Percentiles rank a stretch among this genome's conserved stretches.
Evolutionary conservation across 2,113 vertebrate species (phyloP).

Genomic region (Plectropomus leopardus): DNA sequence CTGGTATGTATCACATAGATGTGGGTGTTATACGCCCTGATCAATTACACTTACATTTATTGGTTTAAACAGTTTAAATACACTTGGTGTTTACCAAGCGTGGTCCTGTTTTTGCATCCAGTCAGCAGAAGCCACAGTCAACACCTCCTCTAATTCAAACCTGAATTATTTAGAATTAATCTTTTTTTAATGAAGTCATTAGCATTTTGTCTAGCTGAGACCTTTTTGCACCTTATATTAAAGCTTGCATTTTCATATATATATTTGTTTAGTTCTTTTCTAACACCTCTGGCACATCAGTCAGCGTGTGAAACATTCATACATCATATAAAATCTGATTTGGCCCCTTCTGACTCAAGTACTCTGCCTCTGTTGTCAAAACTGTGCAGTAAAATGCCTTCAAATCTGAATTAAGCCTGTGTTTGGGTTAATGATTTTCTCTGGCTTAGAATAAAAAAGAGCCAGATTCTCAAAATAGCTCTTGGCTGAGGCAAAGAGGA

Average conservation of each 20-base stretch:
- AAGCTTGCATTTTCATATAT: conserved; percentile 2
- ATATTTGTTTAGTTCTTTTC: background rate
- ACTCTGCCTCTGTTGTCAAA: background rate
- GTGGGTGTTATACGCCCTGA: conserved; percentile 15
- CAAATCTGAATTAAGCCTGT: conserved; percentile 36
- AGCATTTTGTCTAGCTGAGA: conserved; percentile 26
- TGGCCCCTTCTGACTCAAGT: background rate
- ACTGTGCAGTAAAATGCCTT: conserved; percentile 2
- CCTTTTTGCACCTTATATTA: conserved; percentile 8
- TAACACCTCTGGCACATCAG: background rate
- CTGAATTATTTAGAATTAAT: conserved; percentile 63
- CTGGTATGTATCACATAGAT: background rate
- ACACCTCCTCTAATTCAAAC: conserved; percentile 32
- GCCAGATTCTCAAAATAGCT: conserved; percentile 52
- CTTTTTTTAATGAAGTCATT: conserved; percentile 58
- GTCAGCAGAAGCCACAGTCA: conserved; percentile 37
- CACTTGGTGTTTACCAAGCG: background rate
- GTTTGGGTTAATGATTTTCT: conserved; percentile 55
- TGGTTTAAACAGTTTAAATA: conserved; percentile 13
- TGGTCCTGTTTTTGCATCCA: conserved; percentile 10
- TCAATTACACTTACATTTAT: conserved; percentile 24
- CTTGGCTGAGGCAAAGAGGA: conserved; percentile 50
- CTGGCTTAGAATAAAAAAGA: conserved; percentile 30
- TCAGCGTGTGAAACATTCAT: conserved; percentile 4
- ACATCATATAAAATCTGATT: conserved; percentile 29